Base-by-base conservation (phyloP, 2,113 vertebrate genomes). In the Boleophthalmus pectinirostris region DNA sequence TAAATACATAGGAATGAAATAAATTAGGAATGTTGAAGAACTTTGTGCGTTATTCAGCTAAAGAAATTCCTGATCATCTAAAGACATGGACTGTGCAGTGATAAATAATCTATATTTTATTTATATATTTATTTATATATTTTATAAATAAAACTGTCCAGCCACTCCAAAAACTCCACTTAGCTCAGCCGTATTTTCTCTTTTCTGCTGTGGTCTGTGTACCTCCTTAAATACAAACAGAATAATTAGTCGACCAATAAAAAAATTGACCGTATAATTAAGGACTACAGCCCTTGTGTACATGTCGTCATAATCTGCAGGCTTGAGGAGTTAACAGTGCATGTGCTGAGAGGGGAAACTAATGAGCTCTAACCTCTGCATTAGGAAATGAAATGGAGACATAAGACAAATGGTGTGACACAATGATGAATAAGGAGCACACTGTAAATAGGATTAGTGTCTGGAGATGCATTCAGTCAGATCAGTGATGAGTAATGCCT, bases 311-410 rank as follows among this genome's bases (percentile, higher is more conserved):
- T 20, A 51, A 20, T 57, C 51, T 6, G 51, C 20, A 58, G 67
- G 66, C 69, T 35, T 35, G 43, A 66, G 68, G 68, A 54, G 51
- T 70, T 67, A 51, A 69, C 49, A 29, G 68, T 54, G 23, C 12
- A 2, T 18, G 43, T 16, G 13, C 18, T 9, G 43, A 72, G 60
- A 74, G 47, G n/a, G 63, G 8, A 53, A 70, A 15, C 70, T 23
- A 12, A 71, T 73, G 29, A 66, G 54, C 45, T 51, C 14, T 2
- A 46, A 70, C 35, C 15, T 65, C 20, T 16, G 25, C 45, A 53
- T 75, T 47, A 73, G 72, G 3, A 11, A 58, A 74, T 66, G 11
- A 72, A 76, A 73, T 33, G 76, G 0, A 24, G 73, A 73, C 29
- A 3, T 13, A n/a, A 75, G 77, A 80, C 58, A 10, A 77, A 74